Evolutionary conservation across 2,113 vertebrate species (phyloP).

Genomic region (Phoenicopterus ruber): DNA sequence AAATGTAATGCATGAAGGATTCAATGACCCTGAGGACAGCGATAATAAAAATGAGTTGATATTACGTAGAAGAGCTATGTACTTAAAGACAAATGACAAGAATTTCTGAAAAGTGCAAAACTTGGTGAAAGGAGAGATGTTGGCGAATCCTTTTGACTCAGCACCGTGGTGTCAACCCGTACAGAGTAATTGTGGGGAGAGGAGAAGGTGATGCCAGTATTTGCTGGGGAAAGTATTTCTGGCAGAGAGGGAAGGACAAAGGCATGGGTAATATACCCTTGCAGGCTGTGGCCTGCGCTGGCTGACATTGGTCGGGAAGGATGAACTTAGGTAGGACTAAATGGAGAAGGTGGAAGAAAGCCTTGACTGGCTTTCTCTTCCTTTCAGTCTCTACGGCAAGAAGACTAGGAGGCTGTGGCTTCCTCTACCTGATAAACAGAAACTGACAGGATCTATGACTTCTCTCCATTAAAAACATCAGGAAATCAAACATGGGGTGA

Average conservation of each 20-base stretch:
- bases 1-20: background rate
- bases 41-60: background rate
- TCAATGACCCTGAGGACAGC: background rate
- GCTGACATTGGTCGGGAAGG: background rate
- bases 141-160: background rate
- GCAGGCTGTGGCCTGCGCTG: background rate
- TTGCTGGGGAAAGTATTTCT: background rate
- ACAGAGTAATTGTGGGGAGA: background rate
- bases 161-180: background rate
- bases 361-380: background rate
- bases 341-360: background rate
- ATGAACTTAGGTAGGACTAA: background rate
- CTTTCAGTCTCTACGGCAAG: background rate
- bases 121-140: background rate
- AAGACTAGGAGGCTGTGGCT: background rate
- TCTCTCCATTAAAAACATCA: background rate
- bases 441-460: background rate
- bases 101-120: background rate
- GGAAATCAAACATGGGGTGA: background rate
- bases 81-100: background rate
- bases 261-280: background rate
- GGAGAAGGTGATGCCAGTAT: too few species aligned
- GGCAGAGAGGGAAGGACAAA: background rate
- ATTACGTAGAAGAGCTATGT: background rate
- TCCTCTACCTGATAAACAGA: background rate